Evolutionary conservation across 2,113 vertebrate genomes (phyloP).

Genomic region (Actenoides hombroni): DNA sequence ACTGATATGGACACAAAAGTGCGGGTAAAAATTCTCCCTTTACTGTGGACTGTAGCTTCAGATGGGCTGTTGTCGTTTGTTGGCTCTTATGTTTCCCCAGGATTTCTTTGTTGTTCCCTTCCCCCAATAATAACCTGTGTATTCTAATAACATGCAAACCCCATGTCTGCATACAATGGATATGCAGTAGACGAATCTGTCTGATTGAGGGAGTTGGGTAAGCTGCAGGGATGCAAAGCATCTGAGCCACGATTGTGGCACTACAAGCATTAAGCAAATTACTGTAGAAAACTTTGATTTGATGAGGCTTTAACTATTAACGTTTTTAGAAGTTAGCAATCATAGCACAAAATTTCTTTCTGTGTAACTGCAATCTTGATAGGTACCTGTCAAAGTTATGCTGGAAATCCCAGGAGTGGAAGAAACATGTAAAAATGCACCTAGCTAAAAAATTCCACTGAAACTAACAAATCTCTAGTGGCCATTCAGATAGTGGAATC

Average conservation of each 20-base stretch:
- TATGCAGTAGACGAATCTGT: rapidly evolving
- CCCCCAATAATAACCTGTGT: rapidly evolving
- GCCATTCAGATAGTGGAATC: rapidly evolving
- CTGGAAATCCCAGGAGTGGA: not conserved
- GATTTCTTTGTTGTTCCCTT: not conserved
- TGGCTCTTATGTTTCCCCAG: not conserved
- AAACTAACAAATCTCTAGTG: not conserved
- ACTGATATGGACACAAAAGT: not conserved
- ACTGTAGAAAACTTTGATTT: not conserved
- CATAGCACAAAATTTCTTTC: not conserved
- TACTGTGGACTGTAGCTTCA: not conserved
- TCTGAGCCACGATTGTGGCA: not conserved
- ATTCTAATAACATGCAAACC: not conserved
- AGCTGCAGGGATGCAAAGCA: not conserved
- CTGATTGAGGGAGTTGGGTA: not conserved
- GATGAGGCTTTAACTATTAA: not conserved
- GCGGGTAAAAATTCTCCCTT: not conserved
- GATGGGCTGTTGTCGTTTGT: not conserved
- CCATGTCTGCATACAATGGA: rapidly evolving
- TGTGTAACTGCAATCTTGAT: rapidly evolving
- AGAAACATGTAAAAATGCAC: not conserved
- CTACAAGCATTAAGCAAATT: not conserved
- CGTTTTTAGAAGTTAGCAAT: not conserved
- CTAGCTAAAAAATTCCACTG: not conserved
- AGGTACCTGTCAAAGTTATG: rapidly evolving